Evolutionary conservation across 2,888 invertebrate species (phyloP), one percentile per base, ranked within the genome.

Genomic region (Odontomyia ornata): DNA sequence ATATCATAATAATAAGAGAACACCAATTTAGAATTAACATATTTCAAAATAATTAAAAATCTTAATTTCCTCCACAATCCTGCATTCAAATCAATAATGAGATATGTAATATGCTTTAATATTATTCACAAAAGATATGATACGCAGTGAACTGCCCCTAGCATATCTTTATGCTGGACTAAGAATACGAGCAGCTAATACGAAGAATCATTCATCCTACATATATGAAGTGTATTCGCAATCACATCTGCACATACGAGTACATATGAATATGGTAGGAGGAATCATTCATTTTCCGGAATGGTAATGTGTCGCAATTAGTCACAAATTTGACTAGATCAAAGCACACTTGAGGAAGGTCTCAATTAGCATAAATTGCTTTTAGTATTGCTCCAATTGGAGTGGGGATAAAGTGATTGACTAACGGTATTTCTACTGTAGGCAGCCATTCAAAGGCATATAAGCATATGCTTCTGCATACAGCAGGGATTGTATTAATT

Each of bases 281-380:
- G 52, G 15, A 52, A 52, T 52, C 52, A 52, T 52, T 69, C 46
- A 47, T 47, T 69, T 47, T 23, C 47, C 69, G 13, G 23, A 30
- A 21, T 47, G 69, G n/a, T 69, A 69, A 69, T 69, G 79, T 80
- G 80, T 80, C 79, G 81, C 81, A 81, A 81, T 81, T 81, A 81
- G 81, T 81, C 81, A 80, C 80, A 80, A 81, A 80, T 81, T 81
- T 81, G 80, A 80, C 80, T 80, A 80, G 81, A 81, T 81, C 81
- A 81, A 81, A 81, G 81, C 80, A 80, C 80, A 79, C 80, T 80
- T 80, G 78, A 80, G 80, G 80, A 80, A 80, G 79, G 77, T 79
- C 79, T 80, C 80, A 81, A 81, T 81, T 81, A 81, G 79, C 81
- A 80, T 80, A 80, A 81, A 76, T 78, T 78, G 75, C 78, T 75